Evolutionary conservation across 30 jellyfish, hydroid and myxozoan genomes (phyloP), one percentile per base, ranked within the genome.

Genomic region (Euphysa ruthae): DNA sequence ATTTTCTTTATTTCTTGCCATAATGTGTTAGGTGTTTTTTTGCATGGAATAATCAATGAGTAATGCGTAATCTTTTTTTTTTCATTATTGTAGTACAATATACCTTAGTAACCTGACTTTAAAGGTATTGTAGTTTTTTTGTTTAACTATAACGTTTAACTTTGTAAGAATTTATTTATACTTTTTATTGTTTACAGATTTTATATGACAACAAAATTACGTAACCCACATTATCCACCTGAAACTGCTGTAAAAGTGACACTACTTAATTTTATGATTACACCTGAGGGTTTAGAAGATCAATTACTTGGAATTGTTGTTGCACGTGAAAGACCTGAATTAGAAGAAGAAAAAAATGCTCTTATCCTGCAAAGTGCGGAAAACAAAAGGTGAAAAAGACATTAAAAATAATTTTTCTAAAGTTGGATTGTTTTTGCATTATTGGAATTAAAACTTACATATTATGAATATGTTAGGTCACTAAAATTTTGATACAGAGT

Each of bases 231-330:
- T 50, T 90, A 90, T 55, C 98, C 94, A 28, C 98, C 98, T 50
- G 98, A 90, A 55, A 90, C 98, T 2, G 93, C 98, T 1, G 98
- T 90, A 54, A 90, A 90, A 79, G 98, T 90, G 57, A 90, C 98
- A 6, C 79, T 90, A 15, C 63, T 90, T 75, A 90, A 90, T 33
- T 90, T 90, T 81, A 90, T 90, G 98, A 90, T 90, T 42, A 90
- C 98, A 16, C 93, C 95, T 24, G 98, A 90, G 55, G 98, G 98
- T 30, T 79, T 90, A 15, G 93, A 90, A 82, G 98, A 90, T 66
- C 98, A 90, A 69, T 70, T 90, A 32, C 79, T 90, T 6, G 98
- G 98, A 10, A 90, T 90, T 26, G 98, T 90, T 24, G 98, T 90
- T 25, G 98, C 98, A 5, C 43, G 95, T 19, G 98, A 90, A 35